phyloP scores from a whole-genome alignment of 2,113 vertebrate species.

The Callipepla californica region DNA sequence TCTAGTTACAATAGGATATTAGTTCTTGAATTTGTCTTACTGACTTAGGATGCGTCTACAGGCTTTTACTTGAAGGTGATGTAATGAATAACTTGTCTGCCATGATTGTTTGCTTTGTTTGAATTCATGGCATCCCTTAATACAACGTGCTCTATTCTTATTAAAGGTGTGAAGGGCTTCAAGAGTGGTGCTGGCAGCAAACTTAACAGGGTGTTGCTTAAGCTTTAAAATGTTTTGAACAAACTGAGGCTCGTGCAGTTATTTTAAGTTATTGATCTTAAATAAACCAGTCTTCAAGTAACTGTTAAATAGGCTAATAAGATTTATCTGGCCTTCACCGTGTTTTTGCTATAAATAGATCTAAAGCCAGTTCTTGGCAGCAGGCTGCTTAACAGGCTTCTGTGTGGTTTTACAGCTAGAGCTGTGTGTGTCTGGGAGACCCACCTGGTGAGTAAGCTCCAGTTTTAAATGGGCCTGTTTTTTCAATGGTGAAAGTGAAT shows the following conservation, averaged over 20 bases:
- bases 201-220: background rate
- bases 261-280: slow-evolving; percentile 52
- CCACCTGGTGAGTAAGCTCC: slow-evolving; percentile 32
- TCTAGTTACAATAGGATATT: slow-evolving; percentile 50
- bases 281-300: slow-evolving; percentile 55
- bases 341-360: slow-evolving; percentile 68
- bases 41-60: background rate
- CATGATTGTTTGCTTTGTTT: background rate
- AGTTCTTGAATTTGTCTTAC: slow-evolving; percentile 29
- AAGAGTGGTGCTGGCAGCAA: background rate
- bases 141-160: background rate
- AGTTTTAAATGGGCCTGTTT: background rate
- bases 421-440: slow-evolving; percentile 7
- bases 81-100: slow-evolving; percentile 7
- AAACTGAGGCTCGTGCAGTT: background rate
- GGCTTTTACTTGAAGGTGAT: slow-evolving; percentile 19
- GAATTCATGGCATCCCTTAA: background rate
- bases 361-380: slow-evolving; percentile 59
- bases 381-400: slow-evolving; percentile 50
- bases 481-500: background rate
- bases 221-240: slow-evolving; percentile 17
- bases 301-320: slow-evolving; percentile 60
- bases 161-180: slow-evolving; percentile 6
- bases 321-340: slow-evolving; percentile 53
- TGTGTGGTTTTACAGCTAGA: slow-evolving; percentile 38